phyloP scores from a whole-genome alignment of 2,113 vertebrate species.

The Eudyptes chrysolophus region DNA sequence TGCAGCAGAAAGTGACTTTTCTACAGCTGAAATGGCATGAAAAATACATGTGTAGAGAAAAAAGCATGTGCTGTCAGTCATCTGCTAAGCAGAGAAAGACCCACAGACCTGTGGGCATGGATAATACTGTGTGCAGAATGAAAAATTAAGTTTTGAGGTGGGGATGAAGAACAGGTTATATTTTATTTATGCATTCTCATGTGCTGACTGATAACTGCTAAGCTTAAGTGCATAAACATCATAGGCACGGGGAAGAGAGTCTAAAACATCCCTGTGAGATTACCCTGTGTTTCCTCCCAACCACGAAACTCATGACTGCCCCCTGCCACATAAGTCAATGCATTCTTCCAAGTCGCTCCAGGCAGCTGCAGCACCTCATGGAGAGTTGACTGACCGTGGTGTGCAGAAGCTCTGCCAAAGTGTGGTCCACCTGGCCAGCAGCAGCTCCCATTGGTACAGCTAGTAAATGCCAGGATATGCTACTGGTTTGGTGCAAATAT shows the following conservation, averaged over 20 bases:
- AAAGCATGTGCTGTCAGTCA: background rate
- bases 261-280: background rate
- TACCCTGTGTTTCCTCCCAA: background rate
- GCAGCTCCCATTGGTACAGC: background rate
- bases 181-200: background rate
- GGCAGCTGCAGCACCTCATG: background rate
- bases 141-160: background rate
- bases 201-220: background rate
- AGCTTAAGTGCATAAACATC: background rate
- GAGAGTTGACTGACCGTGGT: background rate
- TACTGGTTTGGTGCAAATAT: background rate
- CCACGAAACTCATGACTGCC: background rate
- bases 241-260: background rate
- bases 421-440: background rate
- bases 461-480: background rate
- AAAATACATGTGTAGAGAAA: background rate
- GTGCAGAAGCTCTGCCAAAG: background rate
- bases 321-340: background rate
- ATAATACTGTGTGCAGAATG: background rate
- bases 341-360: background rate
- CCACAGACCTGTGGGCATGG: background rate
- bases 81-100: background rate
- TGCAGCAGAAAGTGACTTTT: background rate
- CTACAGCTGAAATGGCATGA: background rate
- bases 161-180: background rate